Conservation (phyloP, 2,888 invertebrate genomes). For the Pyrrhosoma nymphula region DNA sequence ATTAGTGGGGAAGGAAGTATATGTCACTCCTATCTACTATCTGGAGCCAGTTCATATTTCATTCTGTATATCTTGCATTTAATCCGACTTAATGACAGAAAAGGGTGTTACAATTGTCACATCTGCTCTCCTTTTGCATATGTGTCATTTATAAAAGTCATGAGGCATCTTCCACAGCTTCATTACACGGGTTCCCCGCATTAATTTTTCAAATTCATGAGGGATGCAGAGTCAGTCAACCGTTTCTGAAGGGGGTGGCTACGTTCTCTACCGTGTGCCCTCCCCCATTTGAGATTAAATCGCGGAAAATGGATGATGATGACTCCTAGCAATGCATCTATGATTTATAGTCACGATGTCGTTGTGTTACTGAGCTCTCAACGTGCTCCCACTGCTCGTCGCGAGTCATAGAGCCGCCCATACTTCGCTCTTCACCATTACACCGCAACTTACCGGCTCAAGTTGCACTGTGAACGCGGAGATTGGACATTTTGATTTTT, state of each 20-base stretch:
- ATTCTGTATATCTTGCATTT: neutral
- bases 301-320: neutral
- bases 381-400: neutral
- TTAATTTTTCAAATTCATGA: neutral
- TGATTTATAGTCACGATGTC: neutral
- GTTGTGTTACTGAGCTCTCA: neutral
- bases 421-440: neutral
- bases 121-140: neutral
- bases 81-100: neutral
- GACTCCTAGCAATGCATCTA: neutral
- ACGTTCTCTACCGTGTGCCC: neutral
- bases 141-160: no score
- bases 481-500: neutral
- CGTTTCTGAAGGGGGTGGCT: neutral
- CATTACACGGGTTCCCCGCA: neutral
- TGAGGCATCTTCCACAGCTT: neutral
- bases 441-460: neutral
- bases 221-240: neutral
- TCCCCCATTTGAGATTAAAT: neutral
- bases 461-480: neutral
- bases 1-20: neutral
- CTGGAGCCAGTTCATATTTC: neutral
- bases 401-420: neutral
- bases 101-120: neutral
- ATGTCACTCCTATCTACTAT: no score